Conservation (phyloP, 2,888 invertebrate genomes). For the Trachelus troglodyta region DNA sequence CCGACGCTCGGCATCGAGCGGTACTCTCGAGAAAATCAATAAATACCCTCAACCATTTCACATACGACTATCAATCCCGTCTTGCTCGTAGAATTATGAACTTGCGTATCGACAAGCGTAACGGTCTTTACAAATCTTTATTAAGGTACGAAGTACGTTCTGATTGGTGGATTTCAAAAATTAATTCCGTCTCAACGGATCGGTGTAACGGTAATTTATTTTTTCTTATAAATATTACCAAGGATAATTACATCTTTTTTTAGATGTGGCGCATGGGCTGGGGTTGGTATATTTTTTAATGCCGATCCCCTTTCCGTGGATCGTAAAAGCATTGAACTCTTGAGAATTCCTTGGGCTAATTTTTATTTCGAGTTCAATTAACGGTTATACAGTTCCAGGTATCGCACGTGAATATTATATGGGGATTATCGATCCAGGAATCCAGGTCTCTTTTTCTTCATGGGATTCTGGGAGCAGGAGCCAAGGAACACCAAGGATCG, state of each 20-base stretch:
- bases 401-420: background rate
- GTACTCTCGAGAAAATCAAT: background rate
- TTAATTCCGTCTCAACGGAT: background rate
- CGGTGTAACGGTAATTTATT: background rate
- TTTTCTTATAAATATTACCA: background rate
- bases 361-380: background rate
- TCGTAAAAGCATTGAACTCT: background rate
- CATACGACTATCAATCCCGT: background rate
- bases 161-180: background rate
- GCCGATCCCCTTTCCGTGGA: background rate
- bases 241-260: background rate
- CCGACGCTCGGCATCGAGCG: background rate
- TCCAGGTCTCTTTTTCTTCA: background rate
- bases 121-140: background rate
- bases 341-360: background rate
- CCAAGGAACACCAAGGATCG: slow-evolving; percentile 3
- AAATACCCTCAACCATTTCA: background rate
- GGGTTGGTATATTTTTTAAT: background rate
- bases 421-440: background rate
- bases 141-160: background rate
- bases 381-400: background rate
- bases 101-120: background rate
- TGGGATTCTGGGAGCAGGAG: background rate
- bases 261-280: background rate
- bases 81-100: background rate